Conservation (phyloP, 2,888 invertebrate genomes). For the Heliconius charithonia region DNA sequence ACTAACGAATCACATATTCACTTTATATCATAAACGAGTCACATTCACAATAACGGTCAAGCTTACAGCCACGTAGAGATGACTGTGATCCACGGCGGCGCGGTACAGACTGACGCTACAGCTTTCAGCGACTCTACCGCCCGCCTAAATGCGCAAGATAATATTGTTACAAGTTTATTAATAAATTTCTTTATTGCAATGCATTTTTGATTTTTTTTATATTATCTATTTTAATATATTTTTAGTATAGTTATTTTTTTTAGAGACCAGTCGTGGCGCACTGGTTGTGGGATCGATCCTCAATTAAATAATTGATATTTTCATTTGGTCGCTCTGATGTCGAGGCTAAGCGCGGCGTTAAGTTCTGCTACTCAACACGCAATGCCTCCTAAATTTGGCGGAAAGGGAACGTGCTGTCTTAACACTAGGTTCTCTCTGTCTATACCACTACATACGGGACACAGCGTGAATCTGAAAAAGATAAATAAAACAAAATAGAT, state of each 20-base stretch:
- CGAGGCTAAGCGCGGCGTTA: no score
- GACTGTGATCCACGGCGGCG: slow-evolving; percentile 31
- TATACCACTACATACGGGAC: no score
- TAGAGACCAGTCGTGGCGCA: no score
- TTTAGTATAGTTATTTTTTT: no score
- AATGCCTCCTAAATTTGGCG: no score
- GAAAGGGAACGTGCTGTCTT: no score
- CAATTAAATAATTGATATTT: background rate
- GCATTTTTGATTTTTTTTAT: background rate
- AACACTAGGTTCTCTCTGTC: no score
- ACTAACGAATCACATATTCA: slow-evolving; percentile 3
- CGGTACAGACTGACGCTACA: slow-evolving; percentile 41
- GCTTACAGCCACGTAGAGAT: slow-evolving; percentile 23
- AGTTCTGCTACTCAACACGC: no score
- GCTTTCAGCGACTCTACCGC: slow-evolving; percentile 41
- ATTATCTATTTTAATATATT: background rate
- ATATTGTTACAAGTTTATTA: slow-evolving; percentile 33
- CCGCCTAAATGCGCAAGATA: slow-evolving; percentile 41
- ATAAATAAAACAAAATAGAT: no score
- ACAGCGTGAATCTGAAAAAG: no score
- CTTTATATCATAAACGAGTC: background rate
- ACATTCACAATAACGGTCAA: slow-evolving; percentile 22
- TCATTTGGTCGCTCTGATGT: no score
- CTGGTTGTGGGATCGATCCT: background rate
- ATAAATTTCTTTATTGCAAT: slow-evolving; percentile 1